These are phyloP conservation scores for Scomber colias DNA, from an alignment of 2,113 vertebrate genomes.

Conservation along the genomic window DNA sequence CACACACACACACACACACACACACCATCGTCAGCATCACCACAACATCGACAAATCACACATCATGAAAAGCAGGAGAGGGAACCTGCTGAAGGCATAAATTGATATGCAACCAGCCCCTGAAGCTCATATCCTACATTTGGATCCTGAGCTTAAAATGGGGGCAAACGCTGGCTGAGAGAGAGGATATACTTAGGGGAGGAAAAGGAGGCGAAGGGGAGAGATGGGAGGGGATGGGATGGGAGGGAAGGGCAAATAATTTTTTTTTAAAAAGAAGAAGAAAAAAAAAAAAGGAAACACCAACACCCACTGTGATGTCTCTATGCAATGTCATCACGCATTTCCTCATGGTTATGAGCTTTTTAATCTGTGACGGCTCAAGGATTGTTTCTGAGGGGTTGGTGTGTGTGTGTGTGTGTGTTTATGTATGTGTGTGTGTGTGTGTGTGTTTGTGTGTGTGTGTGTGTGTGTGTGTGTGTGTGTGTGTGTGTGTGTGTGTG, in stretches of 20 bases:
- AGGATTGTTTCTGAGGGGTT: conserved; percentile 46
- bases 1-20: not conserved
- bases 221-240: not conserved
- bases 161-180: conserved; percentile 39
- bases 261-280: conserved; percentile 12
- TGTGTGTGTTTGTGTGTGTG: not conserved
- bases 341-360: conserved; percentile 58
- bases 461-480: not conserved
- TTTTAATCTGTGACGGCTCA: conserved; percentile 70
- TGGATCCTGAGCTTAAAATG: conserved; percentile 48
- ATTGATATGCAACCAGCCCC: conserved; percentile 46
- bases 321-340: conserved; percentile 52
- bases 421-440: not conserved
- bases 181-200: conserved; percentile 38
- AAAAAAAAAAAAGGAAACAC: not conserved
- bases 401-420: not conserved
- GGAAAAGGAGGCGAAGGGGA: not conserved
- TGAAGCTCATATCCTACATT: conserved; percentile 36
- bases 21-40: not conserved
- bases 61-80: conserved; percentile 30
- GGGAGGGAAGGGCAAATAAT: not conserved
- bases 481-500: conserved; percentile 22
- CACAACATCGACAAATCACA: conserved; percentile 48
- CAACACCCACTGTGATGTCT: conserved; percentile 52
- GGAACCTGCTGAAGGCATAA: conserved; percentile 29